Base-by-base conservation (phyloP, 2,113 vertebrate genomes). In the Pholis gunnellus region DNA sequence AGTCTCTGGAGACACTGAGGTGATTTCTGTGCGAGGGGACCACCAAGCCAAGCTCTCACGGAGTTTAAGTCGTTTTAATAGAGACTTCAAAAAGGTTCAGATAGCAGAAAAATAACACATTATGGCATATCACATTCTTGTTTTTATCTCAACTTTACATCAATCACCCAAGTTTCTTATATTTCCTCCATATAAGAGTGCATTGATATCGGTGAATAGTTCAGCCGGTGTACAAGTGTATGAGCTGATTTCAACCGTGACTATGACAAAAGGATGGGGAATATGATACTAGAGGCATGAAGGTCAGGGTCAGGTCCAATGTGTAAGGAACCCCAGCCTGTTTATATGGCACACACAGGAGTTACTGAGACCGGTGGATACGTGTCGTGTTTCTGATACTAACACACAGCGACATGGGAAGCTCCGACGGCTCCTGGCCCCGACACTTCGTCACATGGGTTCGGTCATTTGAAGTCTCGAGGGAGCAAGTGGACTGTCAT, bases 401-500 rank as follows among this genome's bases (percentile, higher is more conserved):
- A 92, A 75, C 59, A 93, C 89, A 46, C 82, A 91, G 89, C 78
- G 91, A 91, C 73, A 22, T 84, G 83, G 89, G 89, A 91, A 85
- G 91, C 92, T 92, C 82, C 79, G 81, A 82, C 69, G 40, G 57
- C 86, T 91, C 89, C 85, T 70, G 75, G 79, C 92, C 70, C 85
- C 82, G 84, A 91, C 83, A 92, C 91, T 90, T 89, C 89, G 91
- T 94, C 91, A 94, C 73, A 81, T 63, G 63, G 57, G 42, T 34
- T 14, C 86, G 92, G 87, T 89, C 90, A 94, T 92, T 88, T 89
- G 75, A 79, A 71, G 74, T 31, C 72, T 72, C 52, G 92, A 89
- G 93, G 76, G 76, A 25, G 50, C 50, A 90, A 91, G 93, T 94
- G 93, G 86, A 83, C 86, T 94, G 92, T 93, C 94, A 92, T 78